Evolutionary conservation across 1,140 invertebrate genomes (phyloP).

Genomic region (Heterodera carotae): DNA sequence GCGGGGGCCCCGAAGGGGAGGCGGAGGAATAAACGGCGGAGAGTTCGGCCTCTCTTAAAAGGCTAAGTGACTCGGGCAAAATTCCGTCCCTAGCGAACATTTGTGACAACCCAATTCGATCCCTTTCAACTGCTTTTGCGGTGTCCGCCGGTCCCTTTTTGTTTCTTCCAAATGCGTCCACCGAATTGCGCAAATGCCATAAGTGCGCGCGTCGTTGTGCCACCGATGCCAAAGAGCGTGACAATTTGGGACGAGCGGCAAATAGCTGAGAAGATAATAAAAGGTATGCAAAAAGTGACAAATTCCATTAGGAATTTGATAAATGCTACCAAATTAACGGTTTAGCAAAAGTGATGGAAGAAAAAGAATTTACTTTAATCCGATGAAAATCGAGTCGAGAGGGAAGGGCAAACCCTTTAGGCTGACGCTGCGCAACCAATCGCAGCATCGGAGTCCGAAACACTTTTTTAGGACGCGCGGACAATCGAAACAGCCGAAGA

Average conservation of each 20-base stretch:
- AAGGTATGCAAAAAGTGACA: too few relatives aligned
- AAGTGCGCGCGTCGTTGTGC: not conserved
- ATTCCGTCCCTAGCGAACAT: not conserved
- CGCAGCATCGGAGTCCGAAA: slow-evolving; percentile 3
- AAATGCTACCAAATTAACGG: too few relatives aligned
- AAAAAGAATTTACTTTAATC: not conserved
- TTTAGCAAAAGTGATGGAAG: too few relatives aligned
- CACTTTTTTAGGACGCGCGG: not conserved
- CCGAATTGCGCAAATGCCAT: not conserved
- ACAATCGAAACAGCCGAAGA: not conserved
- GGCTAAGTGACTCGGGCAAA: not conserved
- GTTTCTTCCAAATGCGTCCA: not conserved
- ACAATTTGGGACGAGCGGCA: not conserved
- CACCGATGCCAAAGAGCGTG: not conserved
- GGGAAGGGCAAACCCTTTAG: slow-evolving; percentile 1
- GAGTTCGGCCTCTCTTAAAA: not conserved
- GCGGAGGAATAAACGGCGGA: not conserved
- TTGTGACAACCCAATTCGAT: slow-evolving; percentile 1
- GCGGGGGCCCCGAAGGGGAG: not conserved
- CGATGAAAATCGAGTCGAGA: not conserved
- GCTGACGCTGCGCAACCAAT: not conserved
- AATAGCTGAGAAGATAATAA: not conserved
- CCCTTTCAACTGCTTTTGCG: not conserved
- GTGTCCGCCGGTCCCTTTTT: not conserved
- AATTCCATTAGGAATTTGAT: too few relatives aligned